These are phyloP conservation scores for Pammene fasciana DNA, from an alignment of 2,888 invertebrate species.

Conservation along the genomic window DNA sequence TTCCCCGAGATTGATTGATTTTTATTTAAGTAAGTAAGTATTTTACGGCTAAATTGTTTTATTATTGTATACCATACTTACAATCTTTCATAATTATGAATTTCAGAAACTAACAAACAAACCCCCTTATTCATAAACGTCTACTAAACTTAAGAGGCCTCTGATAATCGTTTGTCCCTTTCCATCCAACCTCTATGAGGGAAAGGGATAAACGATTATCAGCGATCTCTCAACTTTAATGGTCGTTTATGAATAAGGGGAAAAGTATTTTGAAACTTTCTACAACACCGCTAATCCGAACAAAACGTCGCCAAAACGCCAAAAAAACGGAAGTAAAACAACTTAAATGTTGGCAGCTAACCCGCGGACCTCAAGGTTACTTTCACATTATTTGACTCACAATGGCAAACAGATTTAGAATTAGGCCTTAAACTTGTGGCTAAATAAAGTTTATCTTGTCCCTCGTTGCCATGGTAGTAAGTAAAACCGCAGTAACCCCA, in stretches of 20 bases:
- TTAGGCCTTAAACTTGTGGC: slow-evolving; percentile 53
- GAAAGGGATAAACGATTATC: no score
- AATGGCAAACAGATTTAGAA: slow-evolving; percentile 61
- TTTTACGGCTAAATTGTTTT: not conserved
- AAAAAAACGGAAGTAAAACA: slow-evolving; percentile 58
- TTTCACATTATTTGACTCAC: slow-evolving; percentile 61
- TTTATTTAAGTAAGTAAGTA: no score
- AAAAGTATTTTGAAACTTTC: slow-evolving; percentile 35
- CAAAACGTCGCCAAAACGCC: slow-evolving; percentile 53
- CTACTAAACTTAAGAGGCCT: no score
- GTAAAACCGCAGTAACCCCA: no score
- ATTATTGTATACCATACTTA: not conserved
- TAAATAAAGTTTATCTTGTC: no score
- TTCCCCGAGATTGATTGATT: no score
- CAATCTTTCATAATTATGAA: slow-evolving; percentile 10
- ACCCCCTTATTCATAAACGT: no score
- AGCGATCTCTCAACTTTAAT: no score
- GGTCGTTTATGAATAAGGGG: no score
- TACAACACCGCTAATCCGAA: slow-evolving; percentile 43
- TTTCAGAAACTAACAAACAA: slow-evolving; percentile 16
- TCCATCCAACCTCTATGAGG: no score
- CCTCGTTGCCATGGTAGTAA: no score
- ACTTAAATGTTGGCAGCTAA: slow-evolving; percentile 59
- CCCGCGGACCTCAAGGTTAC: slow-evolving; percentile 62
- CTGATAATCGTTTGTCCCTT: no score